A percentile compares a stretch with the other conserved stretches of the same genome.
These are phyloP conservation scores for Tubiluchus corallicola DNA, from an alignment of 2,888 invertebrate genomes.

Conservation along the genomic window DNA sequence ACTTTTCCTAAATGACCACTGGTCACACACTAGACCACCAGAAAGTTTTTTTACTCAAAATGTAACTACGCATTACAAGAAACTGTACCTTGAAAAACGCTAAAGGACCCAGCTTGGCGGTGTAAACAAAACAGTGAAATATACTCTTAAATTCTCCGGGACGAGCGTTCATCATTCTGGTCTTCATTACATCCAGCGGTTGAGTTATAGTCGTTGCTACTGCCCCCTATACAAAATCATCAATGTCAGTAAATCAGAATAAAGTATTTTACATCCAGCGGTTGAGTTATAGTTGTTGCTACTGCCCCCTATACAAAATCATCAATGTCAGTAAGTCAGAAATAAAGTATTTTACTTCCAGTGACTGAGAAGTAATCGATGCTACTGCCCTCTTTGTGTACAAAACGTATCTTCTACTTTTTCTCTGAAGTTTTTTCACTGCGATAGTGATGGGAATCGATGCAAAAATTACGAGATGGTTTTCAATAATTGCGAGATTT, in stretches of 20 bases:
- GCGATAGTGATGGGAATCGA: too few species aligned
- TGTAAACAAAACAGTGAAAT: constrained; percentile 50
- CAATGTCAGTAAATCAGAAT: too few species aligned
- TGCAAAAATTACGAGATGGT: too few species aligned
- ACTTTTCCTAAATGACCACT: too few species aligned
- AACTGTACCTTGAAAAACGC: constrained; percentile 71
- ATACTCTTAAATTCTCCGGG: constrained; percentile 62
- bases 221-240: constrained; percentile 43
- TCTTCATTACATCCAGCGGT: constrained; percentile 92
- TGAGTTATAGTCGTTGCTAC: constrained; percentile 84
- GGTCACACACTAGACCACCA: too few species aligned
- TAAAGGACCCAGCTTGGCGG: constrained; percentile 68
- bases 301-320: constrained; percentile 48
- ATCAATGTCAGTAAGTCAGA: too few species aligned
- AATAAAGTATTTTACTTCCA: too few species aligned
- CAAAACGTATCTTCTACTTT: too few species aligned
- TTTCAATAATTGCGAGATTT: too few species aligned
- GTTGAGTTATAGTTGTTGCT: constrained; percentile 84
- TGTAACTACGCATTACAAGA: too few species aligned
- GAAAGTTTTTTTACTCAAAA: too few species aligned
- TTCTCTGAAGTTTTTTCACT: too few species aligned
- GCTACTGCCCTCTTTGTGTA: constrained; percentile 85
- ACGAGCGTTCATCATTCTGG: constrained; percentile 90
- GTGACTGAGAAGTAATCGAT: constrained; percentile 81
- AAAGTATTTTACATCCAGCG: constrained; percentile 85